phyloP scores from a whole-genome alignment of 2,797 vertebrate species.

The Xyrichtys novacula region DNA sequence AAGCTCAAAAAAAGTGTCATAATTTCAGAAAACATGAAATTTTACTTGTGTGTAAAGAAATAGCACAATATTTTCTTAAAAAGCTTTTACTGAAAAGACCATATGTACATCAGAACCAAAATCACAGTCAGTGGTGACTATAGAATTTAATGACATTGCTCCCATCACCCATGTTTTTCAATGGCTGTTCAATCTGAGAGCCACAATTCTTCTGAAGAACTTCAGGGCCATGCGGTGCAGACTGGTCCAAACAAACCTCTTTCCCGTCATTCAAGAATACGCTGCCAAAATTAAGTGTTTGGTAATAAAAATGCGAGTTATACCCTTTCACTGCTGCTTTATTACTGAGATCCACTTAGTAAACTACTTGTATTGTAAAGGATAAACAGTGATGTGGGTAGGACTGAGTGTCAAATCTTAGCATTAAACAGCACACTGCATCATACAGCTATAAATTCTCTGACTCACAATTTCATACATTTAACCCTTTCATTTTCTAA shows the following conservation, averaged over 20 bases:
- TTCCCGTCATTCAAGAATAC: neutral
- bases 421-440: slow-evolving; percentile 13
- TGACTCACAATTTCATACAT: slow-evolving; percentile 1
- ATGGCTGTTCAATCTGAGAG: slow-evolving; percentile 41
- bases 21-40: no score
- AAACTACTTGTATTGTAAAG: neutral
- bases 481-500: slow-evolving; percentile 24
- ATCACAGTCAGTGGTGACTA: slow-evolving; percentile 71
- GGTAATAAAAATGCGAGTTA: slow-evolving; percentile 10
- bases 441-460: slow-evolving; percentile 9
- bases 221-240: neutral
- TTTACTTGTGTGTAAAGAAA: no score
- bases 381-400: neutral
- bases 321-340: slow-evolving; percentile 20
- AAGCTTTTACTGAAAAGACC: slow-evolving; percentile 84
- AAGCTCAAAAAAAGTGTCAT: neutral
- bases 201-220: slow-evolving; percentile 23
- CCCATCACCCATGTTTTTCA: slow-evolving; percentile 56
- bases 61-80: slow-evolving; percentile 56
- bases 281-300: neutral
- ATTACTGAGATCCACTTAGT: slow-evolving; percentile 30
- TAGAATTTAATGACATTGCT: slow-evolving; percentile 69
- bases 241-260: slow-evolving; percentile 36
- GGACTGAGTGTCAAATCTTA: neutral
- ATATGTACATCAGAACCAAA: slow-evolving; percentile 83